Base-by-base conservation (phyloP, 2,797 vertebrate genomes). In the Macropus fuliginosus region DNA sequence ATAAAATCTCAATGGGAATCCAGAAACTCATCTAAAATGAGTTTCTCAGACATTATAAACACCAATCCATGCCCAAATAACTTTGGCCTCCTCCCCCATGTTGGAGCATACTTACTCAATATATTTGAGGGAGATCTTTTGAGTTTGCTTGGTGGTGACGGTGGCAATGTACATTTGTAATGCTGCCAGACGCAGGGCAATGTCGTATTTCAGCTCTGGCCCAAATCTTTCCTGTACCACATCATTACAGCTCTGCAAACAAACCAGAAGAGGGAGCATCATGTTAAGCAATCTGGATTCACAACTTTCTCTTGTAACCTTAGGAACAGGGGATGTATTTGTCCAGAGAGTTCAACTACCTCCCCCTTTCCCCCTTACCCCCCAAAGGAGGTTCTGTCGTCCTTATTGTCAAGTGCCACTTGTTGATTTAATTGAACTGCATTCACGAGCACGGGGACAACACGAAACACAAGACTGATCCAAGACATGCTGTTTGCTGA, bases 131-230 rank as follows among this genome's bases (percentile, higher is more conserved):
- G 99, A 99, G 97, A 99, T 99, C 98, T 99, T 99, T 99, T 99
- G 99, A 1, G 99, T 99, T 98, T 99, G 99, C 98, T 99, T 99
- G 98, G 99, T 99, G 98, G 99, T 99, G 97, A 99, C 99, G 50
- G 99, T 99, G 95, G 99, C 99, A 98, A 99, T 99, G 97, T 99
- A 99, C 99, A 99, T 99, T 98, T 99, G 99, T 97, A 99, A 98
- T 0, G 99, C 99, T 90, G 99, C 99, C 98, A 99, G 98, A 95
- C 99, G 98, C 93, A 99, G 99, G 87, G 99, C 99, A 28, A 99
- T 99, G 99, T 99, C 99, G 0, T 99, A 99, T 98, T 99, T 99
- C 98, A 99, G 98, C 98, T 99, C 99, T 12, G 99, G 99, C 95
- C 99, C 99, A 97, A 99, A 99, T 97, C 99, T 99, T 98, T 99